Percentiles rank a stretch among this genome's conserved stretches.
These are phyloP conservation scores for Paragorgia papillata DNA, from an alignment of 92 coral and sea anemone genomes.

Conservation along the genomic window DNA sequence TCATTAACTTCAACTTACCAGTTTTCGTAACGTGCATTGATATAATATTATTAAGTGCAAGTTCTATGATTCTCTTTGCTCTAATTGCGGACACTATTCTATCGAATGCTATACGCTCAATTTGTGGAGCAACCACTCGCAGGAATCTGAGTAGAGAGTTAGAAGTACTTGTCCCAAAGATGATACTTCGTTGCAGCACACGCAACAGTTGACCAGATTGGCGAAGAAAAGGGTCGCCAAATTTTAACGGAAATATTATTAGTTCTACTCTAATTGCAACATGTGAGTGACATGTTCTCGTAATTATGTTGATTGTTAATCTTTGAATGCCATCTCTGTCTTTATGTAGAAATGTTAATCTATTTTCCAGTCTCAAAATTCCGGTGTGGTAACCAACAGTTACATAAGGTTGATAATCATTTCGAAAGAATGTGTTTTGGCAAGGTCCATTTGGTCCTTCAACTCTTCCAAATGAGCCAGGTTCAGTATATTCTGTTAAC, in stretches of 20 bases:
- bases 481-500: conserved; percentile 1
- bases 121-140: background rate
- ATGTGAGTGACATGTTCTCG: too few species aligned
- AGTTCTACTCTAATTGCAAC: background rate
- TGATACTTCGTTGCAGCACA: background rate
- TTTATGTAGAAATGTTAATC: background rate
- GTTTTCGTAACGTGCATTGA: background rate
- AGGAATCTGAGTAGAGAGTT: background rate
- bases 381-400: conserved; percentile 7
- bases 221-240: conserved; percentile 4
- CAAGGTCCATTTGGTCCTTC: background rate
- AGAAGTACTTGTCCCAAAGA: background rate
- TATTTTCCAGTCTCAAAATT: background rate
- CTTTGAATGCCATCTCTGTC: conserved; percentile 5
- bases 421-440: background rate
- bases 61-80: background rate
- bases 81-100: background rate
- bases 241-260: conserved; percentile 1
- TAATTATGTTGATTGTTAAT: background rate
- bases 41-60: background rate
- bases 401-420: background rate
- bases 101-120: background rate
- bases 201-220: background rate
- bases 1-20: background rate
- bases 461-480: conserved; percentile 7